Evolutionary conservation across 2,113 vertebrate species (phyloP).

Genomic region (Sylvilagus bachmani): DNA sequence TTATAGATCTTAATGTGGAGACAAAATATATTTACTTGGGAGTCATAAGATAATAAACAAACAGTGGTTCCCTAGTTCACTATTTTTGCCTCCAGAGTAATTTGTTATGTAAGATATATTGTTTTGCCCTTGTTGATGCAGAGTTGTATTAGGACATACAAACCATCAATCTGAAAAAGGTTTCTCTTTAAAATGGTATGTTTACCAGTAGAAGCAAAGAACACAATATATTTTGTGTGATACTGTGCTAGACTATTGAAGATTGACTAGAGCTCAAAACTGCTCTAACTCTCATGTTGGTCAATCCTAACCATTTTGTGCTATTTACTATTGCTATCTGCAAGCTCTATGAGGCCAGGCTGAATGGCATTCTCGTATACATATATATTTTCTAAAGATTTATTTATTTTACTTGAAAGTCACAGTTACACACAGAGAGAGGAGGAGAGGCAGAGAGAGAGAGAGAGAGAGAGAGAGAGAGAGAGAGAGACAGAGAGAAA

Average conservation of each 20-base stretch:
- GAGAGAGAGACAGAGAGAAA: too few species aligned
- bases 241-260: background rate
- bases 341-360: background rate
- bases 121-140: background rate
- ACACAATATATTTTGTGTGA: background rate
- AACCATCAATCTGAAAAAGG: background rate
- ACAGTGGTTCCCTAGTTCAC: background rate
- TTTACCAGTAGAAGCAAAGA: background rate
- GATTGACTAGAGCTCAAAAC: background rate
- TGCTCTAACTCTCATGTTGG: background rate
- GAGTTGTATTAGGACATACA: background rate
- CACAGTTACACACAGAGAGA: too few species aligned
- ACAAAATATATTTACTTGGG: background rate
- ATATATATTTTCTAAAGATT: too few species aligned
- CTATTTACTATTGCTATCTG: background rate
- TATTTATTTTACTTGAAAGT: too few species aligned
- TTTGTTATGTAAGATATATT: background rate
- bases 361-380: background rate
- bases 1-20: background rate
- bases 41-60: background rate
- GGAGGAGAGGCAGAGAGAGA: too few species aligned
- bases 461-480: too few species aligned
- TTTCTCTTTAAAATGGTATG: background rate
- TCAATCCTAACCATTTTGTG: background rate
- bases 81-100: background rate